Evolutionary conservation across 2,113 vertebrate species (phyloP).

Genomic region (Trinectes maculatus): DNA sequence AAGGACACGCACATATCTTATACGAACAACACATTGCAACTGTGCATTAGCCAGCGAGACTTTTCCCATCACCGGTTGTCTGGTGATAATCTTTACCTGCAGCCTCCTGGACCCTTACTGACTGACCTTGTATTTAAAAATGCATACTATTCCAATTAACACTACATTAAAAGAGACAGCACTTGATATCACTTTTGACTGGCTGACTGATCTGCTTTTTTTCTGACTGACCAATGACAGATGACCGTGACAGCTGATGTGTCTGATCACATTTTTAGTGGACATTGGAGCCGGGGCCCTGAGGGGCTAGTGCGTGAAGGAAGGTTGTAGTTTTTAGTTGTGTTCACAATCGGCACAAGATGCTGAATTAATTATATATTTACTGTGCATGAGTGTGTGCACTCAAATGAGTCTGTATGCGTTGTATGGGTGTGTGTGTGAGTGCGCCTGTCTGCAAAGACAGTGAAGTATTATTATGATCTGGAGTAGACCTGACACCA

Average conservation of each 20-base stretch:
- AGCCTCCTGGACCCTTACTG: constrained; percentile 13
- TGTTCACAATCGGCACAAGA: constrained; percentile 9
- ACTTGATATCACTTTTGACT: constrained; percentile 33
- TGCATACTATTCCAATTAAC: constrained; percentile 20
- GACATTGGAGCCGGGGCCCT: constrained; percentile 20
- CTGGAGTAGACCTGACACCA: constrained; percentile 63
- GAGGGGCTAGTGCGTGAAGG: background rate
- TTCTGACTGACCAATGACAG: constrained; percentile 17
- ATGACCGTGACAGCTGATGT: background rate
- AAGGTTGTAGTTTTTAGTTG: constrained; percentile 25
- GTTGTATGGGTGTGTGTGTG: background rate
- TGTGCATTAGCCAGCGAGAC: constrained; percentile 30
- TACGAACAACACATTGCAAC: background rate
- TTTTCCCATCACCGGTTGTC: background rate
- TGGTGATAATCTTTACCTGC: background rate
- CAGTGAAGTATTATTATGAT: constrained; percentile 66
- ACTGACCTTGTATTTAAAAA: background rate
- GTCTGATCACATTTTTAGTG: constrained; percentile 48
- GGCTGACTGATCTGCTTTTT: constrained; percentile 1
- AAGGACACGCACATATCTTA: constrained; percentile 1
- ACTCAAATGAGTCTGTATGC: constrained; percentile 1
- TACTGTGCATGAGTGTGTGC: background rate
- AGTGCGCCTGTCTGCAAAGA: constrained; percentile 23
- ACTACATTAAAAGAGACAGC: constrained; percentile 35
- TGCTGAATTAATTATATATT: constrained; percentile 40